These are phyloP conservation scores for Eidolon dupreanum DNA, from an alignment of 2,797 vertebrate species.

Conservation along the genomic window DNA sequence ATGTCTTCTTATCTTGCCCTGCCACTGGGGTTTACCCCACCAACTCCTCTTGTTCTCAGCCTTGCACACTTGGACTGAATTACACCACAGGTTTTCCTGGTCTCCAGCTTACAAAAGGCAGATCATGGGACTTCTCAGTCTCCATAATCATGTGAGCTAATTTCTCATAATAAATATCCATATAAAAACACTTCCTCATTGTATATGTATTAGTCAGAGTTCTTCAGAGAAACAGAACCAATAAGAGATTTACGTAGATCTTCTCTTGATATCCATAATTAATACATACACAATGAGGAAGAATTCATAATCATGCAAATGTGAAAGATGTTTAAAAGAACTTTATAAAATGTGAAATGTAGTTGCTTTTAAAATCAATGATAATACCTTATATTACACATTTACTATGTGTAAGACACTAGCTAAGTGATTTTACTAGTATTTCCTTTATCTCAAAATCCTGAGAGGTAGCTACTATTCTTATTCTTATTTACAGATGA, in stretches of 20 bases:
- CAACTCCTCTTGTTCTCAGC: neutral
- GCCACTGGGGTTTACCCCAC: neutral
- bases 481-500: neutral
- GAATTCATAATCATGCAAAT: neutral
- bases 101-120: neutral
- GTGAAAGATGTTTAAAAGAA: neutral
- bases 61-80: neutral
- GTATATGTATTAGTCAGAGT: neutral
- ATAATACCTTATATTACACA: neutral
- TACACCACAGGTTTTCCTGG: neutral
- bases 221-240: neutral
- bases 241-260: neutral
- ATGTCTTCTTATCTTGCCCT: neutral
- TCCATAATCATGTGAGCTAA: neutral
- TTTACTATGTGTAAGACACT: neutral
- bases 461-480: neutral
- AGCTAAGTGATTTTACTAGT: conserved; percentile 14
- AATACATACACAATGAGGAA: neutral
- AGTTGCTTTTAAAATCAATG: neutral
- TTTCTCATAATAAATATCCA: neutral
- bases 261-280: neutral
- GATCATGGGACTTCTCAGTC: neutral
- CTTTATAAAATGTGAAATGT: neutral
- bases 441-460: neutral
- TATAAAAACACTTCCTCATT: neutral